Evolutionary conservation across 2,797 vertebrate genomes (phyloP).

Genomic region (Sebastes paucispinis): DNA sequence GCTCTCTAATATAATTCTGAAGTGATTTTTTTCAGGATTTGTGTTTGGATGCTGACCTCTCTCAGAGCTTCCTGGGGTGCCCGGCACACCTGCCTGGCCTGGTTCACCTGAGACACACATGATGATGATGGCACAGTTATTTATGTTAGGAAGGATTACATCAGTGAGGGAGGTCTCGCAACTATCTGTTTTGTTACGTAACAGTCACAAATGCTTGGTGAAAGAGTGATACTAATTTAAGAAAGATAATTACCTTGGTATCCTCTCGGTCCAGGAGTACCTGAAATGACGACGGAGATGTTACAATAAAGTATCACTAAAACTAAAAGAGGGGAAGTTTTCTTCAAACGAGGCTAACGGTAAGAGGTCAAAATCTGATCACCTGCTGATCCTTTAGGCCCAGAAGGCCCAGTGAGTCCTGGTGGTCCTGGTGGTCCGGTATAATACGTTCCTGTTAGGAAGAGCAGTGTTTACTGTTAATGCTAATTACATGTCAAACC

Average conservation of each 20-base stretch:
- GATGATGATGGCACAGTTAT: slow-evolving; percentile 5
- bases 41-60: slow-evolving; percentile 60
- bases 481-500: background rate
- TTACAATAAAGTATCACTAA: background rate
- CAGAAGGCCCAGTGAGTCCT: slow-evolving; percentile 77
- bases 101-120: slow-evolving; percentile 80
- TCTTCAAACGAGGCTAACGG: background rate
- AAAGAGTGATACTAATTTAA: background rate
- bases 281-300: slow-evolving; percentile 51
- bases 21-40: background rate
- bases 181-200: background rate
- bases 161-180: background rate
- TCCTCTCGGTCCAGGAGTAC: slow-evolving; percentile 81
- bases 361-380: slow-evolving; percentile 7
- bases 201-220: background rate
- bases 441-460: slow-evolving; percentile 81
- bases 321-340: background rate
- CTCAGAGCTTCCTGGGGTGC: slow-evolving; percentile 63
- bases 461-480: background rate
- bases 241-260: slow-evolving; percentile 74
- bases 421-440: slow-evolving; percentile 72
- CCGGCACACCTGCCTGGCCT: slow-evolving; percentile 82
- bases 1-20: background rate
- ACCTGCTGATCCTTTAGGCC: slow-evolving; percentile 90
- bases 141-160: background rate